These are phyloP conservation scores for Macroramphosus scolopax DNA, from an alignment of 2,797 vertebrate species.

Conservation along the genomic window DNA sequence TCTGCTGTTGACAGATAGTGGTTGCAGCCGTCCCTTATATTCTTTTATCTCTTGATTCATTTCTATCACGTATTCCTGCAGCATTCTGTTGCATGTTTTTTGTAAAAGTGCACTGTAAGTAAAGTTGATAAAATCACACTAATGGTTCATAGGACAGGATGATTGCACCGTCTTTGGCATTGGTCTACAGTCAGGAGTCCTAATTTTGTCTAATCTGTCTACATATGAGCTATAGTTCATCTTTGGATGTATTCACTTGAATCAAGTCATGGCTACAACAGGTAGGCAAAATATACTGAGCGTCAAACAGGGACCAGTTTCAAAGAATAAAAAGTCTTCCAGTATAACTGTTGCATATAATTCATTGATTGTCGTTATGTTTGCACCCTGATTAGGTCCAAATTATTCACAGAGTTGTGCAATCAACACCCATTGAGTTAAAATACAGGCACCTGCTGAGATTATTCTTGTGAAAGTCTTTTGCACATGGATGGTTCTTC, in stretches of 20 bases:
- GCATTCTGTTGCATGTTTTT: conserved; percentile 5
- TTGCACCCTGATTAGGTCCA: conserved; percentile 36
- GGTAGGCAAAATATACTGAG: conserved; percentile 24
- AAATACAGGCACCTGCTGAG: conserved; percentile 6
- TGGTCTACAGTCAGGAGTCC: background rate
- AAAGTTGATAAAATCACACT: conserved; percentile 15
- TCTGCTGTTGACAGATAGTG: background rate
- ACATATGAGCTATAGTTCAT: conserved; percentile 16
- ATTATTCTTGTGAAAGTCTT: too few species aligned
- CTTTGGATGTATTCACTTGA: conserved; percentile 36
- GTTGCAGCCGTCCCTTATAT: background rate
- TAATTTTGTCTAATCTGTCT: too few species aligned
- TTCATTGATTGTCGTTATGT: conserved; percentile 56
- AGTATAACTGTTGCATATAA: conserved; percentile 35
- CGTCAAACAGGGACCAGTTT: conserved; percentile 25
- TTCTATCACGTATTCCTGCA: conserved; percentile 9
- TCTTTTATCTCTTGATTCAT: too few species aligned
- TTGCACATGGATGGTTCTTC: too few species aligned
- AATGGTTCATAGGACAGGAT: conserved; percentile 5
- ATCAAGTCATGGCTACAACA: conserved; percentile 18
- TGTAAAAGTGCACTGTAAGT: conserved; percentile 11
- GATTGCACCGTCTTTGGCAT: conserved; percentile 52
- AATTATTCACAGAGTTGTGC: background rate
- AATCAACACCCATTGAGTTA: conserved; percentile 8
- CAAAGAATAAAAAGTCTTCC: conserved; percentile 49